These are phyloP conservation scores for Toxonevra muliebris DNA, from an alignment of 2,888 invertebrate species.

Conservation along the genomic window DNA sequence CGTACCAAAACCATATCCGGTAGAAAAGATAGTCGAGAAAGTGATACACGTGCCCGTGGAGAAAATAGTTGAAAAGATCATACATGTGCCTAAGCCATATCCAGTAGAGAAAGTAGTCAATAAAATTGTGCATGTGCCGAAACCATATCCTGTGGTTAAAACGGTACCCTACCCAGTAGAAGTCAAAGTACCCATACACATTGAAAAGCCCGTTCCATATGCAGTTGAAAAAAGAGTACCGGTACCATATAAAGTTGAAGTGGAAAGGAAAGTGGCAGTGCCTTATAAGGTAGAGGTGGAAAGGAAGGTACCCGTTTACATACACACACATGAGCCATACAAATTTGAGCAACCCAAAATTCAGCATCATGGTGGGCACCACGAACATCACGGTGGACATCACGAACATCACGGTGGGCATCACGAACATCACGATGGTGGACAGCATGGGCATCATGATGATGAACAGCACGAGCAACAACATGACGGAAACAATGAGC, in stretches of 20 bases:
- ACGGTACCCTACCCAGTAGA: slow-evolving; percentile 66
- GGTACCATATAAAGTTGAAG: slow-evolving; percentile 47
- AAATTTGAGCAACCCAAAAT: slow-evolving; percentile 47
- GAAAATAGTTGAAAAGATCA: slow-evolving; percentile 66
- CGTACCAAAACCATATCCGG: slow-evolving; percentile 64
- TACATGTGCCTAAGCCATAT: slow-evolving; percentile 69
- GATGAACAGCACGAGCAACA: slow-evolving; percentile 38
- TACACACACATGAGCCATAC: slow-evolving; percentile 62
- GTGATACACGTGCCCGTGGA: slow-evolving; percentile 63
- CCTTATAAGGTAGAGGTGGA: slow-evolving; percentile 57
- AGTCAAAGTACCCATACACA: slow-evolving; percentile 52
- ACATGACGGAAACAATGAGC: slow-evolving; percentile 4
- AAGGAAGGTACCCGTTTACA: slow-evolving; percentile 64
- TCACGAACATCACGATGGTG: slow-evolving; percentile 34
- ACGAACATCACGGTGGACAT: slow-evolving; percentile 32
- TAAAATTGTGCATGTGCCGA: slow-evolving; percentile 68
- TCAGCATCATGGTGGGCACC: slow-evolving; percentile 14
- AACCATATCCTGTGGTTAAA: slow-evolving; percentile 67
- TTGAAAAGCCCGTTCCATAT: slow-evolving; percentile 65
- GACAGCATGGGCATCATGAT: slow-evolving; percentile 35
- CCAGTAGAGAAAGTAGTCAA: slow-evolving; percentile 68
- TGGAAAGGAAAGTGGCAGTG: slow-evolving; percentile 63
- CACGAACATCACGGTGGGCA: slow-evolving; percentile 34
- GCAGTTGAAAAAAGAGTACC: slow-evolving; percentile 64
- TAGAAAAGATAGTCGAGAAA: slow-evolving; percentile 67